Conservation (phyloP, 1,140 invertebrate species). For the Drosophila rufa region DNA sequence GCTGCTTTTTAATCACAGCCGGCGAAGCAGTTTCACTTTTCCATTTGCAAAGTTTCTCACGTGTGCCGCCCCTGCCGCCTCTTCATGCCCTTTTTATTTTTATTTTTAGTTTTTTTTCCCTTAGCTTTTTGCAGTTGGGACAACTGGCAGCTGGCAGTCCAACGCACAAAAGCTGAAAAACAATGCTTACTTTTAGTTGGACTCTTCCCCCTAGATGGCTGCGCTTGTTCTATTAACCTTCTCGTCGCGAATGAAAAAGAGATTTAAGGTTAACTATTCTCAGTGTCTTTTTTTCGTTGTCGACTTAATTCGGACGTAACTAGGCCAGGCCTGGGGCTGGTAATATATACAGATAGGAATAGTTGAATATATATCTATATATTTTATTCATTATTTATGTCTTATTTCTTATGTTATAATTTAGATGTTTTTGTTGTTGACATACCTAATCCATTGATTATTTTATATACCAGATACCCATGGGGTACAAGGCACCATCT, state of each 20-base stretch:
- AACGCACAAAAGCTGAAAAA: constrained; percentile 45
- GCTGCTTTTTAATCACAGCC: constrained; percentile 77
- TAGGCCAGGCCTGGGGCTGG: constrained; percentile 62
- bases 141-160: constrained; percentile 44
- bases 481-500: too few relatives aligned
- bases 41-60: constrained; percentile 75
- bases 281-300: constrained; percentile 36
- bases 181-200: constrained; percentile 62
- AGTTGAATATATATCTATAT: not conserved
- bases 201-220: constrained; percentile 29
- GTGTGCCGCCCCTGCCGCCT: constrained; percentile 38
- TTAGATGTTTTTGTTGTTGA: not conserved
- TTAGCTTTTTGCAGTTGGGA: constrained; percentile 21
- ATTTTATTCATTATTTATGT: too few relatives aligned
- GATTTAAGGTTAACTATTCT: constrained; percentile 71
- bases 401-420: too few relatives aligned
- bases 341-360: constrained; percentile 30
- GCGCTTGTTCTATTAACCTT: constrained; percentile 58
- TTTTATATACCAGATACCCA: too few relatives aligned
- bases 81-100: constrained; percentile 22
- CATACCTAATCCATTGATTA: too few relatives aligned
- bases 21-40: constrained; percentile 61
- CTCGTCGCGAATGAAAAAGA: constrained; percentile 37
- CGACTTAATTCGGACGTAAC: constrained; percentile 65
- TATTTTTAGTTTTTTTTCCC: not conserved